Evolutionary conservation across 2,113 vertebrate genomes (phyloP).

Genomic region (Gopherus evgoodei): DNA sequence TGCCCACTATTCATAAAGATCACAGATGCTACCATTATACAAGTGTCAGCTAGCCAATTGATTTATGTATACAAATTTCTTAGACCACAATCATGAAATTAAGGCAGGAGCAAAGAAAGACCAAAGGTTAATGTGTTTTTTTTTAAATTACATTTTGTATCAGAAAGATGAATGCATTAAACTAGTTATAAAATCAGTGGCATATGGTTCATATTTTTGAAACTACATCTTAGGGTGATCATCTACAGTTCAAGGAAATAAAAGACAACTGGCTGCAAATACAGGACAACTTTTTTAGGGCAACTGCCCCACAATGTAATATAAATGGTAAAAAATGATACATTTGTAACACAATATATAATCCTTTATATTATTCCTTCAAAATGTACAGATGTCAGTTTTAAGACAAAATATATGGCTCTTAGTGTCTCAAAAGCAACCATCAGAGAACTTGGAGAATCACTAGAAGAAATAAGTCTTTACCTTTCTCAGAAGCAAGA

Average conservation of each 20-base stretch:
- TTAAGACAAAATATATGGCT: too few relatives aligned
- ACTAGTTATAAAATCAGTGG: not conserved
- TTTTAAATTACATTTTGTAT: not conserved
- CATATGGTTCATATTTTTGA: not conserved
- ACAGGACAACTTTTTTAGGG: not conserved
- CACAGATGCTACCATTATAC: rapidly evolving
- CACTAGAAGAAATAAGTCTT: too few relatives aligned
- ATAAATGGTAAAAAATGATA: not conserved
- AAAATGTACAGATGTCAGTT: not conserved
- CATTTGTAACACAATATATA: not conserved
- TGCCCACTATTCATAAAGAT: not conserved
- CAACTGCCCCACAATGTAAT: not conserved
- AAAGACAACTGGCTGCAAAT: not conserved
- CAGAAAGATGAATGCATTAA: not conserved
- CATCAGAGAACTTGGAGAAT: too few relatives aligned
- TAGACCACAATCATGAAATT: not conserved
- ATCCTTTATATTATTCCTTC: not conserved
- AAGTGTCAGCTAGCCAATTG: not conserved
- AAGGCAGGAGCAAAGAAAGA: not conserved
- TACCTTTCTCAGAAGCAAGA: too few relatives aligned
- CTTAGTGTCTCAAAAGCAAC: too few relatives aligned
- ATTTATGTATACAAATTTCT: not conserved
- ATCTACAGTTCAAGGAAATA: not conserved
- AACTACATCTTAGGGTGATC: not conserved
- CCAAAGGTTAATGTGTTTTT: not conserved